Base-by-base conservation (phyloP, 2,888 invertebrate genomes). In the Aleiodes testaceus region DNA sequence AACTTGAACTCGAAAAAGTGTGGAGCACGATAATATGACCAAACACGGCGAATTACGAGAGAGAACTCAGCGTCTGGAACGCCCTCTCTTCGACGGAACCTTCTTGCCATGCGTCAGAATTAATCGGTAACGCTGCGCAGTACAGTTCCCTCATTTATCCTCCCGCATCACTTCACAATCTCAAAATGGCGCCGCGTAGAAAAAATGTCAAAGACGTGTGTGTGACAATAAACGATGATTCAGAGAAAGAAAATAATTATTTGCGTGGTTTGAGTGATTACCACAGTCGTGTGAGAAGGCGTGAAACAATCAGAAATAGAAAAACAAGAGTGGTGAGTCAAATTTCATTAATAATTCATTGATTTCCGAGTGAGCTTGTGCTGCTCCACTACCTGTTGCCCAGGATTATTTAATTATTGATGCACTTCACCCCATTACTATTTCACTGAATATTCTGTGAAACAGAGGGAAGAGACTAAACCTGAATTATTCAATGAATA, bases 141-240 rank as follows among this genome's bases (percentile, higher is more conserved):
- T 11, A n/a, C 14, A 14, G n/a, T 22, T 30, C 26, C 30, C 49
- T 64, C 16, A 1, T 7, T 64, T 64, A 64, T 30, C 64, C 9
- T 36, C 7, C 2, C 36, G 26, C 26, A 2, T 2, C n/a, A n/a
- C n/a, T n/a, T n/a, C n/a, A n/a, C n/a, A n/a, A n/a, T n/a, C n/a
- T n/a, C n/a, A 82, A 81, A 78, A 85, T 85, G 85, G 85, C 85
- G 77, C 85, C 85, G 61, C 81, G 83, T 22, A 78, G 75, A 66
- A 84, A 83, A 47, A 11, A n/a, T 22, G 63, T 63, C 22, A 63
- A 45, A 77, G 79, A 74, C 68, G 70, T 77, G 70, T 78, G 77
- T 70, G 71, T 79, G 30, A 70, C 73, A 47, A 77, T 66, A 45
- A 72, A 69, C 49, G 66, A 67, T 63, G 64, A 72, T 67, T 74